phyloP scores from a whole-genome alignment of 2,113 vertebrate genomes.

The Urocitellus parryii region DNA sequence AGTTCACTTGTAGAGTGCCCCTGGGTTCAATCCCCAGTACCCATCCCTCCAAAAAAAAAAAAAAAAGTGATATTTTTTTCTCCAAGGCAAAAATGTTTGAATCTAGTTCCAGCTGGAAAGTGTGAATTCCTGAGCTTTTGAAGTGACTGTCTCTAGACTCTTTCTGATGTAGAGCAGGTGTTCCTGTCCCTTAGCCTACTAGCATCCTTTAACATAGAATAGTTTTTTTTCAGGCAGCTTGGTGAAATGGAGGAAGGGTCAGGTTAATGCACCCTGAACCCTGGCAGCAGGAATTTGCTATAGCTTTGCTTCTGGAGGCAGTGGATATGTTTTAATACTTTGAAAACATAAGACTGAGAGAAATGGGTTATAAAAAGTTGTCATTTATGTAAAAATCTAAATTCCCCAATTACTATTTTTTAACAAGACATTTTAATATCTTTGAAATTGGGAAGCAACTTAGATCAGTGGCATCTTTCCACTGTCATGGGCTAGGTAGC shows the following conservation, averaged over 20 bases:
- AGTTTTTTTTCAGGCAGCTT: not conserved
- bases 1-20: too few species aligned
- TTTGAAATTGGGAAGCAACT: not conserved
- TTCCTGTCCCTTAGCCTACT: not conserved
- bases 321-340: not conserved
- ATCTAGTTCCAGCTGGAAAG: not conserved
- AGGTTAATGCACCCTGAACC: not conserved
- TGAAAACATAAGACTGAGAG: not conserved
- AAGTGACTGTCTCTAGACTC: not conserved
- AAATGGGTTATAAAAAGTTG: not conserved
- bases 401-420: not conserved
- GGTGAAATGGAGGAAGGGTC: not conserved
- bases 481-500: not conserved
- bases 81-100: not conserved
- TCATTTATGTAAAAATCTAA: not conserved
- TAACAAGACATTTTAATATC: not conserved
- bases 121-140: not conserved
- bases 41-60: too few species aligned
- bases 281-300: not conserved
- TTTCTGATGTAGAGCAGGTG: not conserved
- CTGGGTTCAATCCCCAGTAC: too few species aligned
- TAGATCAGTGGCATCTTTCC: not conserved
- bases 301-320: not conserved
- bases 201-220: not conserved
- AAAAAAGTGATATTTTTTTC: not conserved